Evolutionary conservation across 2,888 invertebrate species (phyloP).

Genomic region (Rotaria magnacalcarata): DNA sequence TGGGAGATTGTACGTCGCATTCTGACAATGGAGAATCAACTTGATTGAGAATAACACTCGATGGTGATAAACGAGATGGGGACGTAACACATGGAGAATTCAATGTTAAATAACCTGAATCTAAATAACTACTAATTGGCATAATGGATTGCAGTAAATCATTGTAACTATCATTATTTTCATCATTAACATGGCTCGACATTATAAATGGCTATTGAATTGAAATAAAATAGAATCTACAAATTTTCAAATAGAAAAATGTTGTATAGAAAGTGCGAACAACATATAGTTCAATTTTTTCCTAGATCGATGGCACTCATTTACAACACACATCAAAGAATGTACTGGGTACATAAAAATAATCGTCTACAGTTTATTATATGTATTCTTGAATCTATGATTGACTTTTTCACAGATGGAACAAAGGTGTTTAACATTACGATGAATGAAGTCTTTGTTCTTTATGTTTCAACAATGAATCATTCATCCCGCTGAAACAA

Average conservation of each 20-base stretch:
- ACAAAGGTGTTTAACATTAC: not conserved
- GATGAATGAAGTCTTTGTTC: not conserved
- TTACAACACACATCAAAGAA: no score
- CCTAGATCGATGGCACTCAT: no score
- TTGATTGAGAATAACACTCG: not conserved
- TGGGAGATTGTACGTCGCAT: not conserved
- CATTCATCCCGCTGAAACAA: not conserved
- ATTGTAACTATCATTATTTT: not conserved
- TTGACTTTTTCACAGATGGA: not conserved
- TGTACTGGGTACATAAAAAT: no score
- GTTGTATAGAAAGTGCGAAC: no score
- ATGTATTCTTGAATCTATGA: no score
- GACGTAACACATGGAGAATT: not conserved
- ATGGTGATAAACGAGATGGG: not conserved
- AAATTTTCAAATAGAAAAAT: no score
- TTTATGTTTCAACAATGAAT: not conserved
- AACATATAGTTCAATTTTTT: no score
- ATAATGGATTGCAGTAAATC: not conserved
- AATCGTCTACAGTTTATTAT: no score
- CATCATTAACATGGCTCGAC: not conserved
- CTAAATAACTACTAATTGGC: not conserved
- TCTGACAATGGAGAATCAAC: not conserved
- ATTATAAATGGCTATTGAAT: not conserved
- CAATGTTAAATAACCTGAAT: conserved; percentile 5
- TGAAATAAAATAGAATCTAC: no score